Evolutionary conservation across 2,888 invertebrate species (phyloP).

Genomic region (Anoncus sp.): DNA sequence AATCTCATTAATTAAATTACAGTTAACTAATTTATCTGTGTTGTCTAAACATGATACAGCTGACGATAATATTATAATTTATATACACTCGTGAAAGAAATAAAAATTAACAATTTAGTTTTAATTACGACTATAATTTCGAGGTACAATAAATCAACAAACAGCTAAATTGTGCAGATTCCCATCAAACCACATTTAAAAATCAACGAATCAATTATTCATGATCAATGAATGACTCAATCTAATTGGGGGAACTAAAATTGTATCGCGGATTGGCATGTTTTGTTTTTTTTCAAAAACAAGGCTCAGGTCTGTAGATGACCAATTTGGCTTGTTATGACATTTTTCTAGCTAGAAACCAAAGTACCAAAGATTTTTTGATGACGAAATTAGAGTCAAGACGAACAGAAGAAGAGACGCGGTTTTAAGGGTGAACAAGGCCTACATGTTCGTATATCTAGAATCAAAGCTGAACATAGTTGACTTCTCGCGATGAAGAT

Average conservation of each 20-base stretch:
- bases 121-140: no score
- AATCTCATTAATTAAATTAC: no score
- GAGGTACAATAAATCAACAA: background rate
- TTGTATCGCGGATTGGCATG: background rate
- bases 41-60: no score
- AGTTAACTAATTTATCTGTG: no score
- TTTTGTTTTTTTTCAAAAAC: no score
- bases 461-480: constrained; percentile 54
- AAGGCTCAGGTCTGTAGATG: no score
- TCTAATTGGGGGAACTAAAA: background rate
- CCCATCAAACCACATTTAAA: background rate
- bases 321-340: background rate
- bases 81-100: no score
- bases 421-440: constrained; percentile 33
- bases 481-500: constrained; percentile 61
- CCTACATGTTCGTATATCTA: constrained; percentile 33
- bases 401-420: background rate
- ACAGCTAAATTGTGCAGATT: constrained; percentile 2
- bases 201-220: constrained; percentile 1
- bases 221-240: background rate
- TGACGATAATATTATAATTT: no score
- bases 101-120: no score
- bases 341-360: background rate
- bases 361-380: background rate
- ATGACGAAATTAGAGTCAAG: constrained; percentile 21